Percentiles rank a stretch among this genome's conserved stretches.
phyloP scores from a whole-genome alignment of 2,113 vertebrate genomes.

The Tachycineta bicolor region DNA sequence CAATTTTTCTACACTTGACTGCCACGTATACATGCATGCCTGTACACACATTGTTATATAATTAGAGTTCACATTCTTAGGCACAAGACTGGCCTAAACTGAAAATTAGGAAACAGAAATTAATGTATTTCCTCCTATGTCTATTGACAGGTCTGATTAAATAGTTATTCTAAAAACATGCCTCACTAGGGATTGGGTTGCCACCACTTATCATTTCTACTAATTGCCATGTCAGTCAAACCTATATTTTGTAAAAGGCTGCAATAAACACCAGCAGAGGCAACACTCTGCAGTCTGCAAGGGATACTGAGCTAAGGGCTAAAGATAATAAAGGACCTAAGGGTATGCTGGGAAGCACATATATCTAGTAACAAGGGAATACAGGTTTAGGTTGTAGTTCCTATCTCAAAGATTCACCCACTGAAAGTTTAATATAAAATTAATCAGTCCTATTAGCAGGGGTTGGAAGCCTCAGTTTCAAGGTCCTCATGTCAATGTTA shows the following conservation, averaged over 20 bases:
- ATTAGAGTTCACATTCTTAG: background rate
- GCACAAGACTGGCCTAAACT: background rate
- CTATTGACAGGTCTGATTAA: constrained; percentile 8
- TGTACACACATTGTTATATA: background rate
- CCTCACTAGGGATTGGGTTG: background rate
- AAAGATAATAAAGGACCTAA: background rate
- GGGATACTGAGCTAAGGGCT: background rate
- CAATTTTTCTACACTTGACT: background rate
- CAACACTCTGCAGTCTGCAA: background rate
- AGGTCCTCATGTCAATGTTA: background rate
- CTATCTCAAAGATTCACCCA: background rate
- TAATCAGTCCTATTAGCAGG: background rate
- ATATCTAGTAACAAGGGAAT: background rate
- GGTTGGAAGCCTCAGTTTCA: background rate
- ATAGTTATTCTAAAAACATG: background rate
- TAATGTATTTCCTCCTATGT: background rate
- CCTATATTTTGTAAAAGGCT: background rate
- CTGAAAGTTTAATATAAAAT: background rate
- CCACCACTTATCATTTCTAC: background rate
- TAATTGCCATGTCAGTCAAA: background rate
- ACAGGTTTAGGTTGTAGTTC: background rate
- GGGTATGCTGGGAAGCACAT: background rate
- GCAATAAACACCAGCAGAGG: background rate
- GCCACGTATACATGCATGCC: background rate
- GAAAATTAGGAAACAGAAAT: constrained; percentile 26